Evolutionary conservation across 2,888 invertebrate species (phyloP).

Genomic region (Orgyia antiqua): DNA sequence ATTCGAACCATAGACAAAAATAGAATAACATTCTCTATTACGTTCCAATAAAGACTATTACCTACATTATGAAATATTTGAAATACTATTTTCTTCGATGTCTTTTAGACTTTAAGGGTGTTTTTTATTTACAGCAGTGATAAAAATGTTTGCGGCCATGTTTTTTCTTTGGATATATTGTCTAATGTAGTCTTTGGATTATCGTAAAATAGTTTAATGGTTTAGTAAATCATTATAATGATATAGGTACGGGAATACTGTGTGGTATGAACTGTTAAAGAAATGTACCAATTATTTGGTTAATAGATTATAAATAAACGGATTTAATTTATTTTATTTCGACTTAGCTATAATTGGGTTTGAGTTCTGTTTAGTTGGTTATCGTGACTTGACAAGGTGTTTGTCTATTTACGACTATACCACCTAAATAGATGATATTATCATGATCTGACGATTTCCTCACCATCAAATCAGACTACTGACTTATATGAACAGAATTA

Average conservation of each 20-base stretch:
- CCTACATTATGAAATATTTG: conserved; percentile 24
- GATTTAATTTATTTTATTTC: conserved; percentile 21
- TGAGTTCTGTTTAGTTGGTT: no score
- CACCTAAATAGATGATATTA: no score
- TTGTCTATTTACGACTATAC: no score
- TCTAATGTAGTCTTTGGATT: conserved; percentile 37
- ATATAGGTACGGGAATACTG: conserved; percentile 17
- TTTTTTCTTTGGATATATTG: conserved; percentile 47
- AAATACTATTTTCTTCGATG: conserved; percentile 40
- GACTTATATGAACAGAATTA: no score
- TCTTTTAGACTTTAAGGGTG: conserved; percentile 48
- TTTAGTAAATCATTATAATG: conserved; percentile 33
- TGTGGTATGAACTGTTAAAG: conserved; percentile 18
- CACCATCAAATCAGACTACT: no score
- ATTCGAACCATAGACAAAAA: conserved; percentile 7
- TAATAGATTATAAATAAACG: conserved; percentile 29
- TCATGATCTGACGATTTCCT: no score
- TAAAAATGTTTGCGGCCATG: conserved; percentile 72
- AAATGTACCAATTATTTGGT: conserved; percentile 22
- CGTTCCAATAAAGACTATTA: conserved; percentile 17
- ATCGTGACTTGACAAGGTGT: no score
- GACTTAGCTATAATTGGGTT: conserved; percentile 6
- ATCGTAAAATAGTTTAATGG: conserved; percentile 34
- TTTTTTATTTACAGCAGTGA: conserved; percentile 65
- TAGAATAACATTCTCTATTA: conserved; percentile 30